Evolutionary conservation across 2,797 vertebrate species (phyloP), one percentile per base, ranked within the genome.

Genomic region (Falco rusticolus): DNA sequence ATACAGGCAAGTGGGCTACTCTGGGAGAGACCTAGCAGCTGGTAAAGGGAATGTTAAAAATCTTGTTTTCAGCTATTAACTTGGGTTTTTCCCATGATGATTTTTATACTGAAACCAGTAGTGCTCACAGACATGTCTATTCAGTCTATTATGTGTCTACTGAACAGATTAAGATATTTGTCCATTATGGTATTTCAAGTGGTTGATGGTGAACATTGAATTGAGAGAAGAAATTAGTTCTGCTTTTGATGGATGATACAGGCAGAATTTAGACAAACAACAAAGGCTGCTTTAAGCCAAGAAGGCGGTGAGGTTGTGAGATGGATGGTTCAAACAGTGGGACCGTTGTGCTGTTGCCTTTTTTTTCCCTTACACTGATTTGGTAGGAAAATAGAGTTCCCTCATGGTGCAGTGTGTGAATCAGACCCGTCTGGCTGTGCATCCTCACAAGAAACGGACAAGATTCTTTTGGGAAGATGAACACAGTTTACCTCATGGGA

Each of bases 61-160:
- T 17, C 61, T 31, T 68, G 15, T 18, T 43, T 56, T 43, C 33
- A 56, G 20, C 33, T 34, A 2, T 59, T 48, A 28, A 20, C 9
- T 41, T 34, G 6, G 7, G 6, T 9, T 71, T 48, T 43, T 41
- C 24, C 41, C 31, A 2, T 10, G 3, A 0, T 31, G 19, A 4
- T 22, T 68, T 13, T 54, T 41, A 7, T 34, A 9, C 54, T 37
- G 51, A 33, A 63, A 17, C 4, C 18, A 25, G 37, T 15, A 13
- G 37, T 19, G 15, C 37, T 89, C 19, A 13, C 57, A 31, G 51
- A 13, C 19, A 9, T 5, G 18, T 43, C 64, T 53, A 1, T 29
- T 54, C 31, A 39, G 41, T 47, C 57, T 63, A 8, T 6, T 20
- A 3, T 8, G 10, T 56, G 28, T n/a, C 24, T 61, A 7, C 22